phyloP scores from a whole-genome alignment of 2,113 vertebrate genomes.

The Caranx ignobilis region DNA sequence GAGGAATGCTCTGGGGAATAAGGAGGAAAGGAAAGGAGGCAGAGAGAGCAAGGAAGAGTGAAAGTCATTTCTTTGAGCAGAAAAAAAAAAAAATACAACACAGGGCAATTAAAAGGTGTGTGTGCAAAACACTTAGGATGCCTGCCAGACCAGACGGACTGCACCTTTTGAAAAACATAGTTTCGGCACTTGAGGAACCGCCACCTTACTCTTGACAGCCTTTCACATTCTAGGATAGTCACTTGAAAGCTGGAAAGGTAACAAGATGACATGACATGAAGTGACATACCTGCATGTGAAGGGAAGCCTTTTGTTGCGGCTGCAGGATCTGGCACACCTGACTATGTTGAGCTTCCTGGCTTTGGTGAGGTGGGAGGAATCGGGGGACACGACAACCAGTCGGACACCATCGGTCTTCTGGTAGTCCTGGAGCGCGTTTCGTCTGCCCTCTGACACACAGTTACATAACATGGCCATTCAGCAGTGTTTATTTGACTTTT shows the following conservation, averaged over 20 bases:
- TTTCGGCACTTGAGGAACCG: neutral
- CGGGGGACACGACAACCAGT: constrained; percentile 75
- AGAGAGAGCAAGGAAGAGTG: constrained; percentile 14
- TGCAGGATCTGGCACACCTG: constrained; percentile 93
- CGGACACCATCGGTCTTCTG: constrained; percentile 89
- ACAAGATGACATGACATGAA: neutral
- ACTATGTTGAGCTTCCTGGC: constrained; percentile 87
- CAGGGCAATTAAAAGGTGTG: neutral
- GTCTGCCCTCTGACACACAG: constrained; percentile 86
- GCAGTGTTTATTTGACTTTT: neutral
- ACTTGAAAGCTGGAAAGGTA: neutral
- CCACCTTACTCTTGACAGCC: neutral
- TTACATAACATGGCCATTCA: constrained; percentile 11
- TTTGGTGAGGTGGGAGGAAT: constrained; percentile 87
- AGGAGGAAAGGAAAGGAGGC: constrained; percentile 23
- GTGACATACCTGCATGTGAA: constrained; percentile 95
- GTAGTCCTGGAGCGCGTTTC: constrained; percentile 95
- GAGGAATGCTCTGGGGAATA: constrained; percentile 82
- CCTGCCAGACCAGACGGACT: neutral
- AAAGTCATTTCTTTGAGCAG: constrained; percentile 6
- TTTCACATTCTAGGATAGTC: neutral
- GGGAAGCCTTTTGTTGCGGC: constrained; percentile 88
- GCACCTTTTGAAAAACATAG: neutral
- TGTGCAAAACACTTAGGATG: neutral
- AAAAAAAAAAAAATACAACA: neutral